phyloP scores from a whole-genome alignment of 2,888 invertebrate species.

The Archaeoteleia sp. region DNA sequence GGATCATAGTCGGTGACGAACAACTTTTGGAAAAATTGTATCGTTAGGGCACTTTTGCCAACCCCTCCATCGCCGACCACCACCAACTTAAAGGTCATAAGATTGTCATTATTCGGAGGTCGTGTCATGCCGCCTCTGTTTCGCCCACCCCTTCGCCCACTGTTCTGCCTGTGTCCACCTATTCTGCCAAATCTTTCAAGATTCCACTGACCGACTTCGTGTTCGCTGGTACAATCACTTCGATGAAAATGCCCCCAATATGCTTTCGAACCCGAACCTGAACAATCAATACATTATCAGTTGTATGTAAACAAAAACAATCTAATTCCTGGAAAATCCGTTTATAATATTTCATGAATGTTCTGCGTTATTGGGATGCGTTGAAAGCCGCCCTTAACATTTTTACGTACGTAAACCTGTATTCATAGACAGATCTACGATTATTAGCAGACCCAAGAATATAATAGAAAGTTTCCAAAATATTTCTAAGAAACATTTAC shows the following conservation, averaged over 20 bases:
- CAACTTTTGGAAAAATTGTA: conserved; percentile 95
- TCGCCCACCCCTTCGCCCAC: conserved; percentile 62
- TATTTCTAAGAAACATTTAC: too few relatives aligned
- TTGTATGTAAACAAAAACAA: too few relatives aligned
- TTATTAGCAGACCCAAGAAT: too few relatives aligned
- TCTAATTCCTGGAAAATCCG: too few relatives aligned
- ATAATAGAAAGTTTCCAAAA: too few relatives aligned
- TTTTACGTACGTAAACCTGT: too few relatives aligned
- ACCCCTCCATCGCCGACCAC: conserved; percentile 97
- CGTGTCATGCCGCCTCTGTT: conserved; percentile 78
- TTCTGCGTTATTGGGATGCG: too few relatives aligned
- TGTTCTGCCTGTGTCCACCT: conserved; percentile 68
- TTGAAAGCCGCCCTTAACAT: too few relatives aligned
- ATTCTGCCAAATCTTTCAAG: conserved; percentile 65
- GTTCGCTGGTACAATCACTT: conserved; percentile 7
- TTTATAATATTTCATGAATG: too few relatives aligned
- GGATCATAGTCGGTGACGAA: conserved; percentile 97
- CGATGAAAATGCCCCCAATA: not conserved
- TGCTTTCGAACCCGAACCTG: too few relatives aligned
- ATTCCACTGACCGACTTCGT: conserved; percentile 51
- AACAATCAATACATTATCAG: too few relatives aligned
- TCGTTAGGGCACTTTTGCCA: conserved; percentile 97
- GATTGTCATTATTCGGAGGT: conserved; percentile 83
- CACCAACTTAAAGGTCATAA: conserved; percentile 89
- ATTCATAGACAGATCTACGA: too few relatives aligned